Conservation (phyloP, 1,140 invertebrate genomes). For the Glomeris maerens region DNA sequence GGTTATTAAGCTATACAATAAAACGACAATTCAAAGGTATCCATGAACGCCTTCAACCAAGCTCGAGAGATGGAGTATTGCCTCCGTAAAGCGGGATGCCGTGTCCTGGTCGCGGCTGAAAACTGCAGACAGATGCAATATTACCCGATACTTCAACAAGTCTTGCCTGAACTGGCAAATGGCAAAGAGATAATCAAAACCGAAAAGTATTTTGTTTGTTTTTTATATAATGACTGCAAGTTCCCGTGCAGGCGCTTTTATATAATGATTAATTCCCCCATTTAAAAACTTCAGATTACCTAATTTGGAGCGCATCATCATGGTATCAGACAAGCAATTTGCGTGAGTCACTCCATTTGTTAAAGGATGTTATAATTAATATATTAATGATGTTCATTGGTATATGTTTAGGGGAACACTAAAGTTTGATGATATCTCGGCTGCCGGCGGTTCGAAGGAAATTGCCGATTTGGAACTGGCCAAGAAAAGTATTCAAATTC, state of each 20-base stretch:
- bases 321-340: background rate
- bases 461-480: too few species aligned
- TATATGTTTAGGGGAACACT: too few species aligned
- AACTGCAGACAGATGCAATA: slow-evolving; percentile 1
- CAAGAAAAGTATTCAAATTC: too few species aligned
- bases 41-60: background rate
- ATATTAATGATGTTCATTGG: too few species aligned
- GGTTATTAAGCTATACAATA: too few species aligned
- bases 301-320: background rate
- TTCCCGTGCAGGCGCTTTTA: too few species aligned
- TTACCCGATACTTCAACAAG: background rate
- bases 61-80: slow-evolving; percentile 5
- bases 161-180: slow-evolving; percentile 1
- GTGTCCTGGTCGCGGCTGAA: background rate
- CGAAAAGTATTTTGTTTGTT: slow-evolving; percentile 3
- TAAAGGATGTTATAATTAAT: too few species aligned
- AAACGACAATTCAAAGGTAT: too few species aligned
- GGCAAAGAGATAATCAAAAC: background rate
- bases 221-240: slow-evolving; percentile 1
- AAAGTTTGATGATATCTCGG: too few species aligned
- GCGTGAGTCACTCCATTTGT: too few species aligned
- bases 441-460: too few species aligned
- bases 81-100: background rate
- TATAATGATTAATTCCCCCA: background rate
- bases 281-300: background rate